Evolutionary conservation across 1,140 invertebrate species (phyloP), one percentile per base, ranked within the genome.

Genomic region (Sarcophaga peregrina): DNA sequence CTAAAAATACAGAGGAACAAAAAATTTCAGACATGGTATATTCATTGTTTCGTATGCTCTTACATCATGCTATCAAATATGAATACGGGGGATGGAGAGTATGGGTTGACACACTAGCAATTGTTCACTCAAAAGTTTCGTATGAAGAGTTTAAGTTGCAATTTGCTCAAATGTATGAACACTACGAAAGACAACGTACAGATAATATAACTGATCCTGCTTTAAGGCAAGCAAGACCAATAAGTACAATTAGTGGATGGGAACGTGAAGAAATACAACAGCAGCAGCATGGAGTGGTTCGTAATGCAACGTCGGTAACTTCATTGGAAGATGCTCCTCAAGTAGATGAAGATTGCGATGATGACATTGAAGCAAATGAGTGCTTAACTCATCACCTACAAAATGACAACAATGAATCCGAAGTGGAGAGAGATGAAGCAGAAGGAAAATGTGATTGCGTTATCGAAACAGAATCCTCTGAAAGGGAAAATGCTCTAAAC

Each of bases 51-150:
- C 93, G 96, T 11, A 99, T 99, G 96, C 92, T 99, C 37, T 91
- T 99, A 6, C 98, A 99, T 91, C 99, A 99, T 91, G 99, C 99
- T 15, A 99, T 99, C 82, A 99, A 99, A 90, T 97, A 97, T 88
- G 99, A 99, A 91, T 99, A 99, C 89, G 98, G 99, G n/a, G 99
- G 99, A 11, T 99, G 99, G 99, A 92, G 99, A 85, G 99, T 99
- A 10, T 99, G 99, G 98, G 98, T 99, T 8, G 99, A 99, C 90
- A 99, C 98, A 0, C 90, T 99, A 72, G 98, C 99, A 7, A 99
- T 99, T 88, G 97, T 99, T 15, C 99, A 99, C 93, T 99, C 98
- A 1, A 99, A 99, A 94, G 98, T 98, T 7, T 98, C 97, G 0
- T 98, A 98, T 90, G 97, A 99, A 92, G 97, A 99, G 91, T 99